phyloP scores from a whole-genome alignment of 2,113 vertebrate genomes.

The Paramisgurnus dabryanus region DNA sequence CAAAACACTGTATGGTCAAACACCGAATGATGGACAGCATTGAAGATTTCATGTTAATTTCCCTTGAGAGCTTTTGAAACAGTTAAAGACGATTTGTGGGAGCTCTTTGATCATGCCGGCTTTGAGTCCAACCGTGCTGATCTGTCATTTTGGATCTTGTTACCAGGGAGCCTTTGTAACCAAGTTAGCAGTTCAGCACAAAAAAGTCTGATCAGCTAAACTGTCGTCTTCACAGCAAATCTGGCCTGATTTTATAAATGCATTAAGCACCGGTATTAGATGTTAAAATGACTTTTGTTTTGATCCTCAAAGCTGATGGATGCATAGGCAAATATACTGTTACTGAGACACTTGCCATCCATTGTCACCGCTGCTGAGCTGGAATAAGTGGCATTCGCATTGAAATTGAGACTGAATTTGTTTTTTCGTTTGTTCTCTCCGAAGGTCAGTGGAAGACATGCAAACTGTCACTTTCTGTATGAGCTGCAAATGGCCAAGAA shows the following conservation, averaged over 20 bases:
- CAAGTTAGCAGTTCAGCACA: neutral
- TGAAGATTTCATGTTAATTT: conserved; percentile 16
- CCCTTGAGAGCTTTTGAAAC: neutral
- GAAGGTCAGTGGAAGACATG: conserved; percentile 65
- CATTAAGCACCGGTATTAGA: neutral
- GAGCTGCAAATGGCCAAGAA: conserved; percentile 65
- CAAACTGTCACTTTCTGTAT: conserved; percentile 70
- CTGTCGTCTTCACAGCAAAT: neutral
- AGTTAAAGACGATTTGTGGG: neutral
- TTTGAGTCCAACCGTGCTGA: conserved; percentile 30
- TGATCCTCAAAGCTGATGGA: neutral
- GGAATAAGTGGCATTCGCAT: neutral
- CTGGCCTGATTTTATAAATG: neutral
- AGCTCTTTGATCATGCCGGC: conserved; percentile 32
- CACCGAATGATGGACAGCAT: conserved; percentile 4
- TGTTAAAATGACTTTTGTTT: neutral
- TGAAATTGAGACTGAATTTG: neutral
- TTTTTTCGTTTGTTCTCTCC: conserved; percentile 15
- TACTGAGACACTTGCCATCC: neutral
- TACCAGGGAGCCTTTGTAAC: neutral
- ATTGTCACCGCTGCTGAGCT: neutral
- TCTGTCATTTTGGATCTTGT: conserved; percentile 31
- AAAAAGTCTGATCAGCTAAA: neutral
- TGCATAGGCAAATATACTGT: neutral
- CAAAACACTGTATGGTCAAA: neutral